Base-by-base conservation (phyloP, 2,797 vertebrate species). In the Coendou prehensilis region DNA sequence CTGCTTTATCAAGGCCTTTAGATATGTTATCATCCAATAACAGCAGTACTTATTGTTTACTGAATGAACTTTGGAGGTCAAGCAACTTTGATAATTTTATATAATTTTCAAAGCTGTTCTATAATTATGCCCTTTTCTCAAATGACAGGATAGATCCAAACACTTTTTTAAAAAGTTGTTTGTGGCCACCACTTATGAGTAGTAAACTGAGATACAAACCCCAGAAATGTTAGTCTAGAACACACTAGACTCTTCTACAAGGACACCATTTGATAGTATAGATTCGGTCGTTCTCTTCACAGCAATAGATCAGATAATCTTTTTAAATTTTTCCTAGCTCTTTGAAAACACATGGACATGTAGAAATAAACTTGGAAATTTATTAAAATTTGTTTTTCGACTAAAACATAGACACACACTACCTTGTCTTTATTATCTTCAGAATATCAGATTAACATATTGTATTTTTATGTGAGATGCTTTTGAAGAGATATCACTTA, bases 351-450 rank as follows among this genome's bases (percentile, higher is more conserved):
- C 5, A 80, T 23, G 47, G 2, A 6, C 9, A 76, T 80, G 0
- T 57, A 75, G 37, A 95, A 94, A 4, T 94, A 10, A 18, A 90
- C 3, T 94, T 86, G 54, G n/a, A 96, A 97, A 88, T 67, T 0
- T 57, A 82, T 87, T 81, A 84, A 76, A n/a, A 75, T 15, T 90
- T 94, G 6, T 30, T 2, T 85, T 87, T 92, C 52, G 9, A 0
- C 50, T 50, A 92, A 50, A 81, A 28, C 6, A 41, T 30, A 75
- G 76, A 71, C 30, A 71, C 6, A 73, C 3, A 67, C 6, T 10
- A 85, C 2, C 0, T 73, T 67, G 3, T 37, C 78, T 94, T 96
- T 61, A n/a, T 23, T 20, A 50, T 93, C 52, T 73, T 95, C 54
- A 86, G 10, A 61, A 1, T 73, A 87, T 89, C 56, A 91, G n/a